phyloP scores from a whole-genome alignment of 2,888 invertebrate species.

The Brenthis daphne region DNA sequence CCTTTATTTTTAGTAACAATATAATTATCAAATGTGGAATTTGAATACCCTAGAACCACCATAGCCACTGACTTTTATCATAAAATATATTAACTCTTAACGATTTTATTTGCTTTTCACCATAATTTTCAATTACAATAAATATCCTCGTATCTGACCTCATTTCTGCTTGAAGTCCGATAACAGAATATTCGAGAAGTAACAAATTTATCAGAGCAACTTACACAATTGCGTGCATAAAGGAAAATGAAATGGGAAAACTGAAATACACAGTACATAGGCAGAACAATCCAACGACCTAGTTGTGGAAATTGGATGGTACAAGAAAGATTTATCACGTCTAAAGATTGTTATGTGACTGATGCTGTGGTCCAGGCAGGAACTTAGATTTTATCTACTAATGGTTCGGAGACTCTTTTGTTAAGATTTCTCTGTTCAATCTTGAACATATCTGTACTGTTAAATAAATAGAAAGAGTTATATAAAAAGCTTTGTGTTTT shows the following conservation, averaged over 20 bases:
- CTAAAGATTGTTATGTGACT: conserved; percentile 48
- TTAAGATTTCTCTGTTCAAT: conserved; percentile 1
- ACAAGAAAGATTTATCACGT: conserved; percentile 65
- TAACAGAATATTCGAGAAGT: conserved; percentile 34
- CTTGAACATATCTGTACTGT: neutral
- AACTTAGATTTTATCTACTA: conserved; percentile 25
- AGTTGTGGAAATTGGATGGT: conserved; percentile 73
- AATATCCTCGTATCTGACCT: conserved; percentile 25
- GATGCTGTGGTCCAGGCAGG: conserved; percentile 41
- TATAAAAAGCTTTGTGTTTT: too few relatives aligned
- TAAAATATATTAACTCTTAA: neutral
- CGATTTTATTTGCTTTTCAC: conserved; percentile 8
- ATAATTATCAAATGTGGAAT: too few relatives aligned
- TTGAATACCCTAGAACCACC: neutral
- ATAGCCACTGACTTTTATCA: neutral
- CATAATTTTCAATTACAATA: conserved; percentile 20
- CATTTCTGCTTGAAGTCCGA: conserved; percentile 26
- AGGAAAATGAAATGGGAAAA: conserved; percentile 74
- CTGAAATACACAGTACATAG: conserved; percentile 67
- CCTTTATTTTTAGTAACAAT: too few relatives aligned
- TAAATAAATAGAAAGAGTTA: too few relatives aligned
- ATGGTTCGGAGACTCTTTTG: conserved; percentile 14
- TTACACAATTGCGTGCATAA: conserved; percentile 64
- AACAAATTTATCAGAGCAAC: conserved; percentile 56
- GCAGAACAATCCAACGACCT: conserved; percentile 73